Evolutionary conservation across 2,888 invertebrate genomes (phyloP).

Genomic region (Hyles lineata): DNA sequence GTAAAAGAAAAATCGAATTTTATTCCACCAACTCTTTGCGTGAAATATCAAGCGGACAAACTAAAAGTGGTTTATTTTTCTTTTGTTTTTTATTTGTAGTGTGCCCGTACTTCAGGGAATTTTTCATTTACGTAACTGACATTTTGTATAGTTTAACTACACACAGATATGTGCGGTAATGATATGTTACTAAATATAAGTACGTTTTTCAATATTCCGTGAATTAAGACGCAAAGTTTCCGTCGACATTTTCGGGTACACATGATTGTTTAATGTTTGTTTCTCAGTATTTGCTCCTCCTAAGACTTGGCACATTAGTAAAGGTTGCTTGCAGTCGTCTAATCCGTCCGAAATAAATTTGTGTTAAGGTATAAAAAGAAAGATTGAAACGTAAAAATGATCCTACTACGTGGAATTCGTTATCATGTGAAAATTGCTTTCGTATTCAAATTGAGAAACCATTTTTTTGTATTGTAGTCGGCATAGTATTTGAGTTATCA

Average conservation of each 20-base stretch:
- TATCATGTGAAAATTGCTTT: neutral
- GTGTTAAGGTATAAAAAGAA: neutral
- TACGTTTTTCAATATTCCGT: too few species aligned
- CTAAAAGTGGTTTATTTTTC: conserved; percentile 2
- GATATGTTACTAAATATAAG: too few species aligned
- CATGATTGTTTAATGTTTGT: too few species aligned
- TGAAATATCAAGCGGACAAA: conserved; percentile 4
- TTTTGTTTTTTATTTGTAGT: neutral
- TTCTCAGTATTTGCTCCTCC: too few species aligned
- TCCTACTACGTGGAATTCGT: neutral
- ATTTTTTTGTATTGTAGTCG: neutral
- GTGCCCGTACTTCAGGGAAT: neutral
- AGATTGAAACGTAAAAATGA: neutral
- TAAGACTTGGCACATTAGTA: too few species aligned
- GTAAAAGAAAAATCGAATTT: neutral
- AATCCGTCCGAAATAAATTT: neutral
- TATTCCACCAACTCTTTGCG: neutral
- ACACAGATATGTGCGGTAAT: neutral
- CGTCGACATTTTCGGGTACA: too few species aligned
- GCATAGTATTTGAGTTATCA: neutral
- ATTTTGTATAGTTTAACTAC: neutral
- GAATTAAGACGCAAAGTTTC: too few species aligned
- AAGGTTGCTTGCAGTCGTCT: neutral
- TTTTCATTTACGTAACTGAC: neutral
- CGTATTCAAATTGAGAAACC: neutral